A percentile compares a stretch with the other conserved stretches of the same genome.
Conservation (phyloP, 2,113 vertebrate genomes). For the Strix uralensis region DNA sequence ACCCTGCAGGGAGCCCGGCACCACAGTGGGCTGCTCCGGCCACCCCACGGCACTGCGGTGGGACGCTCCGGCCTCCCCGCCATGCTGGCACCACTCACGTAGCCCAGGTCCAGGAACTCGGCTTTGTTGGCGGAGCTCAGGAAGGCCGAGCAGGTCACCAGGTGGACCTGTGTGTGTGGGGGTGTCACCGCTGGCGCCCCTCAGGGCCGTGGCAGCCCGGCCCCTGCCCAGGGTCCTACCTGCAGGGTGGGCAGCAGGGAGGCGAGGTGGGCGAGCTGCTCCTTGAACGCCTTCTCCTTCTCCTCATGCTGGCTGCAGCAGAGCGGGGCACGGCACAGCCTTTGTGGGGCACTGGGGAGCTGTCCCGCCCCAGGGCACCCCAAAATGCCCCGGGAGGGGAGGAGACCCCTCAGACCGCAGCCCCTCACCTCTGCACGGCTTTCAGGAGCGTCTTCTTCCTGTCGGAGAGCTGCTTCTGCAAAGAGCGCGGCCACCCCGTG, state of each 20-base stretch:
- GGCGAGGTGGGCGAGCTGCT: slow-evolving; percentile 86
- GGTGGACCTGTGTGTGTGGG: slow-evolving; percentile 75
- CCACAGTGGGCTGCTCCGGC: rapidly evolving
- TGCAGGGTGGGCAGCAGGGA: slow-evolving; percentile 88
- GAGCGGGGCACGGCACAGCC: neutral
- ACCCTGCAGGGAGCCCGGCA: neutral
- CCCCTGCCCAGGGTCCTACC: slow-evolving; percentile 58
- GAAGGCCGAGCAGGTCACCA: slow-evolving; percentile 91
- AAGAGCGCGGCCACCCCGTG: neutral
- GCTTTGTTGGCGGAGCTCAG: slow-evolving; percentile 91
- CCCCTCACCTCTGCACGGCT: slow-evolving; percentile 87
- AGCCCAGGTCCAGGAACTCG: slow-evolving; percentile 91
- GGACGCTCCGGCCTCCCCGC: rapidly evolving
- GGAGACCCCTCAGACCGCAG: rapidly evolving
- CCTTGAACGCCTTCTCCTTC: slow-evolving; percentile 90
- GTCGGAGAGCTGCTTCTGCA: slow-evolving; percentile 87
- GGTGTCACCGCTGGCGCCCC: neutral
- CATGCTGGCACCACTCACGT: slow-evolving; percentile 77
- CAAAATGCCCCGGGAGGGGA: rapidly evolving
- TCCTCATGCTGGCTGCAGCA: slow-evolving; percentile 87
- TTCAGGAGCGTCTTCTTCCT: slow-evolving; percentile 87
- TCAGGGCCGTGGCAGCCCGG: rapidly evolving
- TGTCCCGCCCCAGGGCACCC: neutral
- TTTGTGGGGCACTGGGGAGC: neutral
- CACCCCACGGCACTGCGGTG: rapidly evolving